Base-by-base conservation (phyloP, 2,888 invertebrate genomes). In the Criorhina ranunculi region DNA sequence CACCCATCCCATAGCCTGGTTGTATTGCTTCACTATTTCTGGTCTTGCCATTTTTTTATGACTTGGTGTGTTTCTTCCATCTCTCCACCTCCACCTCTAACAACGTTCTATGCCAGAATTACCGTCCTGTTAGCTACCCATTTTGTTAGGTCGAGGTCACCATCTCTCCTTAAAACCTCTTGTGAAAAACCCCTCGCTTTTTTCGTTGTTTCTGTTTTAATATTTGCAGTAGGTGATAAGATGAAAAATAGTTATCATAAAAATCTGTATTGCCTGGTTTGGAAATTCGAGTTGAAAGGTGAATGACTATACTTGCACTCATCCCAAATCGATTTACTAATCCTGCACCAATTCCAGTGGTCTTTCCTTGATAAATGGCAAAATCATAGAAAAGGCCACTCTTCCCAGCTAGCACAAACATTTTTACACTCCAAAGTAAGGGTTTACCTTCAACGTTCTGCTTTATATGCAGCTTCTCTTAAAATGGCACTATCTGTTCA, bases 311-410 rank as follows among this genome's bases (percentile, higher is more conserved):
- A 19, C 8, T 8, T 0, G 46, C 19, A 42, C 12, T 3, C 0
- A 8, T 5, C 17, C 17, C 46, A 19, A 19, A 46, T 46, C 17
- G 17, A 1, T n/a, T n/a, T 5, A 37, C n/a, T 0, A 4, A 0
- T 2, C n/a, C 17, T 49, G 24, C 5, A 4, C 2, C 11, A n/a
- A 29, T 24, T 1, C 1, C 9, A 24, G 49, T 24, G 9, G 29
- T 24, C 1, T 1, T 4, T 3, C 29, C 1, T 51, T 51, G n/a
- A 49, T 51, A 51, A 51, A 51, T 51, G 29, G 29, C 4, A 17
- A 51, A 51, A n/a, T 51, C 51, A 29, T 51, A 51, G n/a, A 29
- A n/a, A n/a, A 51, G 29, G 29, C 29, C 51, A 51, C 11, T 51
- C 51, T 51, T 51, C n/a, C 12, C 51, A 24, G 29, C 29, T 29